phyloP scores from a whole-genome alignment of 2,888 invertebrate species.

The Thelaira solivaga region DNA sequence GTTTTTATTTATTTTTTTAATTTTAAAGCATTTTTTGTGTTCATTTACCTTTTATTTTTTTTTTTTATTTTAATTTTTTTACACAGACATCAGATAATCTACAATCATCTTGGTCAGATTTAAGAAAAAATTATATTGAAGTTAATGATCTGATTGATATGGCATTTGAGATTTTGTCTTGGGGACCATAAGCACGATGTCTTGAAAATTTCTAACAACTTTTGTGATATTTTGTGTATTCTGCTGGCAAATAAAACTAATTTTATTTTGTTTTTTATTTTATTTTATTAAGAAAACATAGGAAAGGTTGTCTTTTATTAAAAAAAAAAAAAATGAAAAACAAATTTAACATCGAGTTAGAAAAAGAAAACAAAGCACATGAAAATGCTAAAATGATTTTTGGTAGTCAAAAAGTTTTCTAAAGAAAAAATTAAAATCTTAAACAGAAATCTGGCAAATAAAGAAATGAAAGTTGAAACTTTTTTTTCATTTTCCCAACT shows the following conservation, averaged over 20 bases:
- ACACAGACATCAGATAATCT: constrained; percentile 66
- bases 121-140: constrained; percentile 67
- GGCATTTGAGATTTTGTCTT: constrained; percentile 66
- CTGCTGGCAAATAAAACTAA: constrained; percentile 1
- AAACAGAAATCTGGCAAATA: too few relatives aligned
- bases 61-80: constrained; percentile 28
- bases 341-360: too few relatives aligned
- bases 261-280: too few relatives aligned
- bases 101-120: constrained; percentile 59
- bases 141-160: constrained; percentile 69
- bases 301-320: too few relatives aligned
- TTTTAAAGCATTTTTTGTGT: constrained; percentile 10
- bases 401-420: too few relatives aligned
- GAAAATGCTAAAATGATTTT: too few relatives aligned
- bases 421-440: too few relatives aligned
- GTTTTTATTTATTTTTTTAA: background rate
- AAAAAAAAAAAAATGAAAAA: too few relatives aligned
- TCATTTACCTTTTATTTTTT: constrained; percentile 7
- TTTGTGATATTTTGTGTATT: background rate
- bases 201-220: constrained; percentile 1
- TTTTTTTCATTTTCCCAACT: too few relatives aligned
- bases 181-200: constrained; percentile 68
- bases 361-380: too few relatives aligned
- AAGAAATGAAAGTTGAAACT: too few relatives aligned
- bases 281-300: too few relatives aligned